Evolutionary conservation across 2,797 vertebrate genomes (phyloP).

Genomic region (Muscicapa striata): DNA sequence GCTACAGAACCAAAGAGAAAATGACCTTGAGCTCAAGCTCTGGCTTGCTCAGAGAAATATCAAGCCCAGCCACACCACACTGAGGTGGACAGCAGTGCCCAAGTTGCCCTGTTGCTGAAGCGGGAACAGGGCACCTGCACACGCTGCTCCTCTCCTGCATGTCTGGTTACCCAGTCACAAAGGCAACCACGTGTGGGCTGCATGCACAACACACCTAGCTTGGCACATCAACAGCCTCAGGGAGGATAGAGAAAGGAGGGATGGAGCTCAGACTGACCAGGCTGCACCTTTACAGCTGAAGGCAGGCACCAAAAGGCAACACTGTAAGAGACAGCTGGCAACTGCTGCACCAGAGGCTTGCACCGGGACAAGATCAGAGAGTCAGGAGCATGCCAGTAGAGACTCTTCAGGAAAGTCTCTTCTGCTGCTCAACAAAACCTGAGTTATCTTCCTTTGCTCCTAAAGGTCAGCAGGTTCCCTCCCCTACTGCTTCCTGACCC

Average conservation of each 20-base stretch:
- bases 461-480: neutral
- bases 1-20: neutral
- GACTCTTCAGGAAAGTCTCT: neutral
- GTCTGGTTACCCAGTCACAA: fast-evolving
- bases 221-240: fast-evolving
- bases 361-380: neutral
- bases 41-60: neutral
- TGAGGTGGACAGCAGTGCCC: neutral
- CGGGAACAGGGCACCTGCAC: neutral
- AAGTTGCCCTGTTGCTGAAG: fast-evolving
- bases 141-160: neutral
- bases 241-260: neutral
- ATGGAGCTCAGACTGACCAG: neutral
- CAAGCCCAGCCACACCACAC: neutral
- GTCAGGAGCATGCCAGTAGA: fast-evolving
- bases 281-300: neutral
- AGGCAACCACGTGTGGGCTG: neutral
- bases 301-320: neutral
- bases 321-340: neutral
- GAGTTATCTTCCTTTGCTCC: neutral
- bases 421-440: neutral
- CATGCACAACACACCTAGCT: no score
- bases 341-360: neutral
- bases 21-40: neutral
- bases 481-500: neutral